phyloP scores from a whole-genome alignment of 2,888 invertebrate species.

The Oasisia sp. region DNA sequence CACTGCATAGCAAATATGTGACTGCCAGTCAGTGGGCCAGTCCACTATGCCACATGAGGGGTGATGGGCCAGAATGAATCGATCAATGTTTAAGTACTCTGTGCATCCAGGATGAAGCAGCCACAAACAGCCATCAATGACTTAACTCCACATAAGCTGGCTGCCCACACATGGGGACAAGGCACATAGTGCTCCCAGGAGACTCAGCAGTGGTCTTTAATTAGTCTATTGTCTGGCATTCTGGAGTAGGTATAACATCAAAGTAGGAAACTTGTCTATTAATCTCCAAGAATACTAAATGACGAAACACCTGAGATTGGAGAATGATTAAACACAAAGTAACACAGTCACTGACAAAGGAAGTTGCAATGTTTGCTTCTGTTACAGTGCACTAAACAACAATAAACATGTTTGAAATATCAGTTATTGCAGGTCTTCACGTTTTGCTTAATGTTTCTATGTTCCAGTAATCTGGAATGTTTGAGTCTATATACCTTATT shows the following conservation, averaged over 20 bases:
- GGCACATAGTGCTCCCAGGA: background rate
- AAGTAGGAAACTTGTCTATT: background rate
- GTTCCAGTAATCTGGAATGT: background rate
- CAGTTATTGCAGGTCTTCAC: background rate
- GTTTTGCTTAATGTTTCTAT: background rate
- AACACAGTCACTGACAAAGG: background rate
- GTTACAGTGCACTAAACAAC: background rate
- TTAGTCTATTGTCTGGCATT: background rate
- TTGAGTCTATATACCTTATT: background rate
- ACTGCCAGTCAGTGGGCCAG: background rate
- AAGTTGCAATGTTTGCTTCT: background rate
- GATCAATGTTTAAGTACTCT: conserved; percentile 5
- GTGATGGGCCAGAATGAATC: background rate
- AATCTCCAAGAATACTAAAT: background rate
- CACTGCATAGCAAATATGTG: background rate
- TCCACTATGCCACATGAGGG: background rate
- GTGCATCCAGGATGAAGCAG: background rate
- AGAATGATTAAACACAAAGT: background rate
- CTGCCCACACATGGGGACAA: background rate
- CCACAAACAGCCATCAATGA: background rate
- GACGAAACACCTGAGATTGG: background rate
- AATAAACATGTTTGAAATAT: background rate
- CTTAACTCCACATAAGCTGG: background rate
- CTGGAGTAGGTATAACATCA: background rate
- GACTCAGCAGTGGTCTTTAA: background rate